Evolutionary conservation across 2,888 invertebrate species (phyloP).

Genomic region (Noctuana brunneofusca): DNA sequence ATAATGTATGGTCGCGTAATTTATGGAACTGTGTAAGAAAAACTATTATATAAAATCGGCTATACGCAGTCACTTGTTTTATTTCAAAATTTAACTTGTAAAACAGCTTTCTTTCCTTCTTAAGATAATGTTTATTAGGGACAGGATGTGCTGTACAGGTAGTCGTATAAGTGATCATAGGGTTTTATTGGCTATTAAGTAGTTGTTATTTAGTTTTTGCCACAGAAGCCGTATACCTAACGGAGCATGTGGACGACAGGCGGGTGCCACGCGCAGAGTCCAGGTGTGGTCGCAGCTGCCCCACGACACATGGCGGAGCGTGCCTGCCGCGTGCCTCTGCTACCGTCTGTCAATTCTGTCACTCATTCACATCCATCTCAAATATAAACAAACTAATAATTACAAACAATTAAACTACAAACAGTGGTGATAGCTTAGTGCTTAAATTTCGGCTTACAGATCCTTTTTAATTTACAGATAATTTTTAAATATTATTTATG

Average conservation of each 20-base stretch:
- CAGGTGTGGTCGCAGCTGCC: slow-evolving; percentile 70
- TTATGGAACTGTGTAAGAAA: too few relatives aligned
- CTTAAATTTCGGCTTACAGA: too few relatives aligned
- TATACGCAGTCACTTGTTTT: too few relatives aligned
- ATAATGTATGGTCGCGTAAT: too few relatives aligned
- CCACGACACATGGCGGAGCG: slow-evolving; percentile 56
- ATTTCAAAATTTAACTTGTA: too few relatives aligned
- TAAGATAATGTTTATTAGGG: background rate
- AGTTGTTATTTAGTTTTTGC: slow-evolving; percentile 27
- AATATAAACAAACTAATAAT: background rate
- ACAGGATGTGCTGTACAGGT: slow-evolving; percentile 13
- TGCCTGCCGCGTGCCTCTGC: slow-evolving; percentile 66
- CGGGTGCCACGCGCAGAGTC: slow-evolving; percentile 42
- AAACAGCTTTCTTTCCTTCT: too few relatives aligned
- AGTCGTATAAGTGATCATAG: slow-evolving; percentile 9
- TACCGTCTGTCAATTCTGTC: slow-evolving; percentile 22
- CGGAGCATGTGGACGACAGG: slow-evolving; percentile 47
- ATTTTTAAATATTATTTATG: too few relatives aligned
- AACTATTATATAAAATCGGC: too few relatives aligned
- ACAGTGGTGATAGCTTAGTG: background rate
- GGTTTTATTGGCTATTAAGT: background rate
- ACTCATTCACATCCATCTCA: too few relatives aligned
- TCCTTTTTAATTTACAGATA: too few relatives aligned
- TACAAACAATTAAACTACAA: background rate
- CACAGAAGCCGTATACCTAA: slow-evolving; percentile 57